Evolutionary conservation across 2,888 invertebrate species (phyloP).

Genomic region (Dynastes tityus): DNA sequence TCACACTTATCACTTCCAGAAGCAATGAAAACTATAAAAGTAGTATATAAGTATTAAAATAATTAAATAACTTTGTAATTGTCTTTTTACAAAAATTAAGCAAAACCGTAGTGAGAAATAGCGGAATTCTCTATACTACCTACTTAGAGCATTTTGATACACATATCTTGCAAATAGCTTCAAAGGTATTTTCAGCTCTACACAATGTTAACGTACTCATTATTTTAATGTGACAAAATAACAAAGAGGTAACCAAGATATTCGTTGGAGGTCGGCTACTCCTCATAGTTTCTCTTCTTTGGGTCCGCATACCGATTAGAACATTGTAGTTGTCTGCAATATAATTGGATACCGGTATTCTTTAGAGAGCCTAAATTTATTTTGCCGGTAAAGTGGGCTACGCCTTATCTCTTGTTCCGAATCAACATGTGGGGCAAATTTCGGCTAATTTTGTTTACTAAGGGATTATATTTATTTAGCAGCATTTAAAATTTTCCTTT

Average conservation of each 20-base stretch:
- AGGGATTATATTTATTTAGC: constrained; percentile 15
- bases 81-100: too few relatives aligned
- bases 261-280: constrained; percentile 30
- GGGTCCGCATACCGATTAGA: constrained; percentile 61
- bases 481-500: constrained; percentile 4
- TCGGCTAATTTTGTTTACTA: constrained; percentile 43
- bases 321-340: constrained; percentile 64
- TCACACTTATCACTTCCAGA: too few relatives aligned
- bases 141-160: too few relatives aligned
- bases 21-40: background rate
- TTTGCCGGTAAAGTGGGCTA: constrained; percentile 55
- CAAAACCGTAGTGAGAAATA: too few relatives aligned
- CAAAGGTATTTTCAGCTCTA: too few relatives aligned
- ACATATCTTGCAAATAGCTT: too few relatives aligned
- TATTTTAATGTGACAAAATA: constrained; percentile 36
- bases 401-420: constrained; percentile 18
- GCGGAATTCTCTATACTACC: too few relatives aligned
- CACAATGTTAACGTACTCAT: background rate
- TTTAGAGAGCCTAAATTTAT: constrained; percentile 48
- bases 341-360: constrained; percentile 64
- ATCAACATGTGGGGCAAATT: constrained; percentile 43
- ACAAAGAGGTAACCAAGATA: constrained; percentile 2
- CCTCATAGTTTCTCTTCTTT: constrained; percentile 2
- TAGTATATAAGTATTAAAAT: background rate
- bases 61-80: too few relatives aligned